Conservation (phyloP, 2,797 vertebrate genomes). For the Acridotheres tristis region DNA sequence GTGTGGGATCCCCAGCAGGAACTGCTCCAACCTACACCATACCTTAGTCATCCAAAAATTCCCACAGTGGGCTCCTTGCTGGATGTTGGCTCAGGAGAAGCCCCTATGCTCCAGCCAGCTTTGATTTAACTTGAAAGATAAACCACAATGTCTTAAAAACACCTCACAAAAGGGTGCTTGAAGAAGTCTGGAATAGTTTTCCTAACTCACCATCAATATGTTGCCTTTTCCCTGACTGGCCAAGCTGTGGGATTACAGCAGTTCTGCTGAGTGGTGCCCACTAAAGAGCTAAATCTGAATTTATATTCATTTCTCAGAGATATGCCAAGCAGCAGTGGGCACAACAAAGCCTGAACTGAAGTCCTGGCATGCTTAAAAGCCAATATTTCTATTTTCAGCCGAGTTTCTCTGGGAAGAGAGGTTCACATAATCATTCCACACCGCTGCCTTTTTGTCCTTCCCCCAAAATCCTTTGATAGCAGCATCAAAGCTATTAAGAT, state of each 20-base stretch:
- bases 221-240: neutral
- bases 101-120: neutral
- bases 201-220: neutral
- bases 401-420: neutral
- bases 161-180: neutral
- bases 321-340: neutral
- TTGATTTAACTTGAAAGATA: neutral
- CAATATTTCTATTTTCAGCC: neutral
- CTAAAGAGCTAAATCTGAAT: neutral
- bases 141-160: neutral
- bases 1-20: neutral
- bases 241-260: neutral
- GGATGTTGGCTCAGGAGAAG: neutral
- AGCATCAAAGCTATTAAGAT: neutral
- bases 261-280: neutral
- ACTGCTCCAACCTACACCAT: neutral
- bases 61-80: rapidly evolving
- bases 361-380: neutral
- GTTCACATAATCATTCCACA: neutral
- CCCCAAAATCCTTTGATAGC: neutral
- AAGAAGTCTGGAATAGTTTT: neutral
- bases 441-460: neutral
- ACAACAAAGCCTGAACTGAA: neutral
- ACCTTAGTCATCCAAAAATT: rapidly evolving
- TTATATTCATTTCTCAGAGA: neutral